phyloP scores from a whole-genome alignment of 2,888 invertebrate genomes.

The Stenichneumon culpator region DNA sequence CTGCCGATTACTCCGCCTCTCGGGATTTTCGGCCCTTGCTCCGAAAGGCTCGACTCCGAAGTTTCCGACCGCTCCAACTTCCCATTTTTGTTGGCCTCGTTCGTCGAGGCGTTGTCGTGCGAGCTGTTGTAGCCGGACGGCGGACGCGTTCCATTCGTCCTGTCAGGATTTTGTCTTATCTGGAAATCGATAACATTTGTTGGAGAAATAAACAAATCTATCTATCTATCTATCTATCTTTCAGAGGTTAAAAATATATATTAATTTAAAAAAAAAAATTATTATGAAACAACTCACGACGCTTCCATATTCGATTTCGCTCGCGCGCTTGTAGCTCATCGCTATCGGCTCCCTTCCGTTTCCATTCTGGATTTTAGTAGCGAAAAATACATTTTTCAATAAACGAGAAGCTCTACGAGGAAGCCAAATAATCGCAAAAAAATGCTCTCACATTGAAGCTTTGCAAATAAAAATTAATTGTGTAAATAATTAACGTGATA shows the following conservation, averaged over 20 bases:
- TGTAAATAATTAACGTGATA: too few species aligned
- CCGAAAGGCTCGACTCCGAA: constrained; percentile 65
- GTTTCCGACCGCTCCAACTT: constrained; percentile 65
- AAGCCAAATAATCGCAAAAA: too few species aligned
- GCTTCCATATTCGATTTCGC: constrained; percentile 75
- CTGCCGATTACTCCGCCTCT: constrained; percentile 82
- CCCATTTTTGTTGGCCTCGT: constrained; percentile 46
- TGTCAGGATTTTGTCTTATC: constrained; percentile 72
- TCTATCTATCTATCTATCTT: too few species aligned
- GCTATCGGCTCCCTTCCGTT: constrained; percentile 75
- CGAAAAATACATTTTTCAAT: too few species aligned
- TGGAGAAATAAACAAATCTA: too few species aligned
- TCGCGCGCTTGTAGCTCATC: constrained; percentile 79
- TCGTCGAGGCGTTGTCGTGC: constrained; percentile 15
- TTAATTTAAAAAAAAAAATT: too few species aligned
- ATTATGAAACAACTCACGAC: constrained; percentile 73
- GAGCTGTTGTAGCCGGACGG: constrained; percentile 49
- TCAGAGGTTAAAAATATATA: neutral
- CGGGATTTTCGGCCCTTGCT: constrained; percentile 74
- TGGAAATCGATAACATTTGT: constrained; percentile 38
- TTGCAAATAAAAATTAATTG: too few species aligned
- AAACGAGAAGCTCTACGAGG: too few species aligned
- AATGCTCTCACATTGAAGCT: too few species aligned
- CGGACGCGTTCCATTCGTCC: constrained; percentile 64
- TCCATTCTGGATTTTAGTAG: constrained; percentile 73